Base-by-base conservation (phyloP, 2,113 vertebrate genomes). In the Hymenochirus boettgeri region DNA sequence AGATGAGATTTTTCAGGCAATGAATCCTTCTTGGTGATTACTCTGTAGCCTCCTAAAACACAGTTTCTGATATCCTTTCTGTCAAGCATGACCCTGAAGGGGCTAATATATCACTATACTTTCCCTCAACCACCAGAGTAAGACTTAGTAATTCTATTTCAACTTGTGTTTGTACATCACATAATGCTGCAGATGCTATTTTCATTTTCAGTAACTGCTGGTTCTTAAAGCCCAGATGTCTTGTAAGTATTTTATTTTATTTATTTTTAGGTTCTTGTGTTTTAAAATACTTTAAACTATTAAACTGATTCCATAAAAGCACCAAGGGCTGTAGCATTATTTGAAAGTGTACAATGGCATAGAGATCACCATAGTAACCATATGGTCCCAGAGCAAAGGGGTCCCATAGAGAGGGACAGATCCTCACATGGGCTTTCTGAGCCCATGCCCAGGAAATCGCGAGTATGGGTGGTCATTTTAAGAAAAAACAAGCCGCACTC, bases 21-120 rank as follows among this genome's bases (percentile, higher is more conserved):
- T 69, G 48, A 59, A 69, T 69, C 56, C 46, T 69, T 58, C 65
- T 45, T 69, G 46, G 65, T 60, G 65, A 69, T 69, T 69, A 69
- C 65, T 59, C 56, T 51, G 50, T 60, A 59, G 65, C 48, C 65
- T 69, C 35, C 65, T 60, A 69, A 67, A 69, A 69, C 56, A 69
- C 65, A 45, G 57, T 60, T 69, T 60, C 56, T 58, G 57, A 69
- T 69, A 69, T 69, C 65, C 59, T 60, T 69, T 52, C 57, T 69
- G 65, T 69, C 65, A 69, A 53, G 47, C 24, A 58, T 51, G 48
- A 69, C 65, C 65, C 65, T 69, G 65, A 69, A 69, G 65, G 65
- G 57, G 15, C 56, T 69, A 60, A 69, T 60, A 69, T 60, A 69
- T 69, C 65, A 69, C 56, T 45, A 35, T 57, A 52, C 52, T 33